phyloP scores from a whole-genome alignment of 1,140 invertebrate species.

The Rhyacophila brunnea region DNA sequence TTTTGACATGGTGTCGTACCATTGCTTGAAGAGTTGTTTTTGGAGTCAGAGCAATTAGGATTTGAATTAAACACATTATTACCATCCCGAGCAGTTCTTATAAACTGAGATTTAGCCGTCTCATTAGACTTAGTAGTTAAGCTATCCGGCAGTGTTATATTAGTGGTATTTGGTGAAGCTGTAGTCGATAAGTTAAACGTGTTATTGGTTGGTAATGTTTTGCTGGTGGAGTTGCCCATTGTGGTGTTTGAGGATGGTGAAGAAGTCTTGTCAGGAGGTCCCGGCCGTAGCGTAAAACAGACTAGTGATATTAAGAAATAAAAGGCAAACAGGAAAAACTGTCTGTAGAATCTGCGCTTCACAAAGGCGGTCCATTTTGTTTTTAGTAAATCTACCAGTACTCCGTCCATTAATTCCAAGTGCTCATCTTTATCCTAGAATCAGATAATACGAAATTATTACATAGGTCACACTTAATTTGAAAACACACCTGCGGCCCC shows the following conservation, averaged over 20 bases:
- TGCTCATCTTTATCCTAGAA: conserved; percentile 89
- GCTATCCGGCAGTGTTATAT: too few species aligned
- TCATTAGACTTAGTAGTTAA: too few species aligned
- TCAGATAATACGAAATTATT: too few species aligned
- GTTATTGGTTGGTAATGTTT: neutral
- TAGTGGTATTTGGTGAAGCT: too few species aligned
- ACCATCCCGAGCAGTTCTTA: neutral
- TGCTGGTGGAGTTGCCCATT: neutral
- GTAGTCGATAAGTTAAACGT: too few species aligned
- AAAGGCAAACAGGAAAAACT: conserved; percentile 85
- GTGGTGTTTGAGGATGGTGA: conserved; percentile 20
- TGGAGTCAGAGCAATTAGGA: conserved; percentile 13
- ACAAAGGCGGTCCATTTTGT: conserved; percentile 99
- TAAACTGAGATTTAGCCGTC: neutral
- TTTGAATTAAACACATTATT: neutral
- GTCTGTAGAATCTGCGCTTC: conserved; percentile 89
- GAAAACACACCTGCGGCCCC: too few species aligned
- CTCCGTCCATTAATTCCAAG: conserved; percentile 92
- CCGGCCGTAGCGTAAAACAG: conserved; percentile 84
- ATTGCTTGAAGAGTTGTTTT: conserved; percentile 13
- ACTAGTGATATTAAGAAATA: conserved; percentile 87
- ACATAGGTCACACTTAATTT: too few species aligned
- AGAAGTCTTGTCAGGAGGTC: conserved; percentile 53
- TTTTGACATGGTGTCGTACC: conserved; percentile 25
- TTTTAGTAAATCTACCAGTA: conserved; percentile 89